These are phyloP conservation scores for Drosophila bifasciata DNA, from an alignment of 1,140 invertebrate genomes.

Conservation along the genomic window DNA sequence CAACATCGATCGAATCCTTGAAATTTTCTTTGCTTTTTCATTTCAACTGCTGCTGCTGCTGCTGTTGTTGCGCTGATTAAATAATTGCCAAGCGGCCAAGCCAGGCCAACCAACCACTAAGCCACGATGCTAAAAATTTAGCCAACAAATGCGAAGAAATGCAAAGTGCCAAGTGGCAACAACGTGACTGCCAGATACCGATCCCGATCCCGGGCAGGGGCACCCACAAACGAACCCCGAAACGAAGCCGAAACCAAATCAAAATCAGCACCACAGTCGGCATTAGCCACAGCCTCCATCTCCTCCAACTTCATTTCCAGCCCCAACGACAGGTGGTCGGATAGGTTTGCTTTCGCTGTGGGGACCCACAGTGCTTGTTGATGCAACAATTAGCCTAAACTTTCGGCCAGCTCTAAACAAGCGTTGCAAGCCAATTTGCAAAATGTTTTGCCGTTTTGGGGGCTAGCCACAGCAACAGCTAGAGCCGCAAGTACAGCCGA, in stretches of 20 bases:
- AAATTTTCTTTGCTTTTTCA: slow-evolving; percentile 34
- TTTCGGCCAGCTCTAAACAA: slow-evolving; percentile 70
- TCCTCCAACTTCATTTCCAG: slow-evolving; percentile 36
- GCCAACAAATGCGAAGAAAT: slow-evolving; percentile 30
- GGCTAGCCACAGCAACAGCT: slow-evolving; percentile 32
- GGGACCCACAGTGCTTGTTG: slow-evolving; percentile 48
- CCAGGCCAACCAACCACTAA: slow-evolving; percentile 31
- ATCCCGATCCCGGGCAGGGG: slow-evolving; percentile 44
- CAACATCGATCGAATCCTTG: slow-evolving; percentile 38
- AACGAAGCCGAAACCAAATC: slow-evolving; percentile 12
- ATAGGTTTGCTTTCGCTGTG: slow-evolving; percentile 54
- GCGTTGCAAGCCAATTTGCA: slow-evolving; percentile 64
- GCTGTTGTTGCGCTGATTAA: slow-evolving; percentile 48
- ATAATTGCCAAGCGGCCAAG: slow-evolving; percentile 38
- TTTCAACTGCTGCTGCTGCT: slow-evolving; percentile 39
- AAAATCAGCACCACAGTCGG: slow-evolving; percentile 9
- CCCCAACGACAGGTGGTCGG: slow-evolving; percentile 70
- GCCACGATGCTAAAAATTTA: slow-evolving; percentile 41
- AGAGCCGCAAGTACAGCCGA: slow-evolving; percentile 8
- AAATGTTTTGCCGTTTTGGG: slow-evolving; percentile 38
- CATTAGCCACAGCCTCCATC: slow-evolving; percentile 26
- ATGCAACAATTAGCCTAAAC: slow-evolving; percentile 75
- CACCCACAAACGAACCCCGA: slow-evolving; percentile 11
- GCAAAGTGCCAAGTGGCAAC: slow-evolving; percentile 76
- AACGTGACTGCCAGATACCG: slow-evolving; percentile 65